Evolutionary conservation across 1,140 invertebrate species (phyloP), one percentile per base, ranked within the genome.

Genomic region (Cherax quadricarinatus): DNA sequence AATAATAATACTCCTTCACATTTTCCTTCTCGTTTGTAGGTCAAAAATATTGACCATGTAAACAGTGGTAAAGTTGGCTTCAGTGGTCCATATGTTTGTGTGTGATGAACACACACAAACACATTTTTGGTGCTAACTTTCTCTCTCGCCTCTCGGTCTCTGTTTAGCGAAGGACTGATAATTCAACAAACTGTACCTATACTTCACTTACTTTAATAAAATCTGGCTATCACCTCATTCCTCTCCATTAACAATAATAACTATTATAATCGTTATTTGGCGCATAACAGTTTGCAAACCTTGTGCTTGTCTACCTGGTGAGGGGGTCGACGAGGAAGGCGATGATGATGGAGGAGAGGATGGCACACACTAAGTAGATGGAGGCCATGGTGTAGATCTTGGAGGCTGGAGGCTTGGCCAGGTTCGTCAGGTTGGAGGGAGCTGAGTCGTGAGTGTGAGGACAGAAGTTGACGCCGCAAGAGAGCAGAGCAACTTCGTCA

Each of bases 251-350:
- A 41, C 0, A 1, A 41, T 41, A 41, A 41, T 70, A 18, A 70
- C 14, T 70, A 18, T 70, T 70, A 9, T 51, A 49, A 81, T 12
- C 9, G 4, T 14, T 48, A 81, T 18, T 14, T 3, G 48, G 3
- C 75, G 41, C 41, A 41, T 79, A 48, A 24, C 14, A 79, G 14
- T 79, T 14, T 41, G 30, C 30, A 41, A 41, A 41, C 53, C 1
- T 57, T 51, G 10, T 81, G 4, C 21, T 21, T 80, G 4, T 89
- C 62, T 88, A 98, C 96, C 97, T 97, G 91, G 97, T 97, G 0
- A 99, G 96, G 12, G 98, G 97, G 95, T 99, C 98, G 49, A 99
- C 96, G 86, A 99, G 97, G 7, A 98, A 94, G 3, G 97, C 97
- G 75, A 99, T 97, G 93, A 99, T 97, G 51, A 98, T 95, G 0